phyloP scores from a whole-genome alignment of 2,797 vertebrate genomes.

The Takifugu ocellatus region DNA sequence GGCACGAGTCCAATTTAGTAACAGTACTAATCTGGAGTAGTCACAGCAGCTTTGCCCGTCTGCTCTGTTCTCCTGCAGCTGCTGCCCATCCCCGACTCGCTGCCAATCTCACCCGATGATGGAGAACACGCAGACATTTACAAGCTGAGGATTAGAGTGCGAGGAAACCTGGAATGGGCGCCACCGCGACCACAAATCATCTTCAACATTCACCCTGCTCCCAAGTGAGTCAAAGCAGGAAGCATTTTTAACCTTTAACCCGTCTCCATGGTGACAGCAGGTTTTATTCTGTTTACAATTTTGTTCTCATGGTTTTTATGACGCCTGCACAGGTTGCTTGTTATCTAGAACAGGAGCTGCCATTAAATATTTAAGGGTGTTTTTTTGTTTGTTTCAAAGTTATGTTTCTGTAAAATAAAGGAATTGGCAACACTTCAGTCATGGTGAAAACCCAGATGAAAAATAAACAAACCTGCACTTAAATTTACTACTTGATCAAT shows the following conservation, averaged over 20 bases:
- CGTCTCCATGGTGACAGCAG: background rate
- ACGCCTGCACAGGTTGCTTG: no score
- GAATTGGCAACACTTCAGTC: no score
- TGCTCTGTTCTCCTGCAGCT: slow-evolving; percentile 70
- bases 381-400: no score
- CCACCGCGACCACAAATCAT: slow-evolving; percentile 96
- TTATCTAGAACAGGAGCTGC: no score
- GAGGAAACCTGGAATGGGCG: slow-evolving; percentile 97
- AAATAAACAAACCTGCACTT: no score
- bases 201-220: slow-evolving; percentile 91
- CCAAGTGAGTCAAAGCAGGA: slow-evolving; percentile 80
- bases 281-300: no score
- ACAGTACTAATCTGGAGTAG: no score
- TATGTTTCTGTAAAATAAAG: no score
- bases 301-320: no score
- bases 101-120: slow-evolving; percentile 95
- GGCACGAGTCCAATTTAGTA: no score
- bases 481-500: background rate
- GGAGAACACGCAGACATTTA: slow-evolving; percentile 96
- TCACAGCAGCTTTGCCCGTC: background rate
- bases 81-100: slow-evolving; percentile 92
- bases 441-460: no score
- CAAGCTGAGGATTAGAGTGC: slow-evolving; percentile 92
- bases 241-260: background rate
- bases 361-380: no score